Conservation (phyloP, 37 sponge, comb jelly and placozoan genomes). For the Mnemiopsis leidyi region DNA sequence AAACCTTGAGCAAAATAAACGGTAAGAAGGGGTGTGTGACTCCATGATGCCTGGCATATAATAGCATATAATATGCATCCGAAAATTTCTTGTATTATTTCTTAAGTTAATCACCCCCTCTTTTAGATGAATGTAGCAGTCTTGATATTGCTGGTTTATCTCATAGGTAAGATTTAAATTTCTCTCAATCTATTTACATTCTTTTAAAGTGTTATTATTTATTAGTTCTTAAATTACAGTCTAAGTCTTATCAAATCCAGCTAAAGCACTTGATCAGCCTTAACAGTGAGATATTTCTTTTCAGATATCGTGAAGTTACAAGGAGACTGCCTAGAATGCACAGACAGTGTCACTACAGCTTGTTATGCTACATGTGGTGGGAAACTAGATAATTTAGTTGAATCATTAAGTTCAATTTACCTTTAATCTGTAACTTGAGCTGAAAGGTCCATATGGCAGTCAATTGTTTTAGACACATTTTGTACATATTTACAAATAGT, state of each 20-base stretch:
- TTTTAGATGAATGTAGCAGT: conserved; percentile 31
- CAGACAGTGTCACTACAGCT: not conserved
- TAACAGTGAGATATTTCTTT: too few species aligned
- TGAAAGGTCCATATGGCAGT: too few species aligned
- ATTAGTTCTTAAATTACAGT: not conserved
- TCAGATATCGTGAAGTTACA: not conserved
- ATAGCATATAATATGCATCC: too few species aligned
- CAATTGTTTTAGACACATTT: too few species aligned
- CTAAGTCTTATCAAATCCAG: not conserved
- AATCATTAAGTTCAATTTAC: too few species aligned
- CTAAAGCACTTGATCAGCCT: not conserved
- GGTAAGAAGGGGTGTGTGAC: too few species aligned
- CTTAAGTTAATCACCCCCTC: too few species aligned
- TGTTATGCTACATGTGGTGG: not conserved
- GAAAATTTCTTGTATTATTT: too few species aligned
- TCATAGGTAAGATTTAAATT: not conserved
- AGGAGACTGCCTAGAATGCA: not conserved
- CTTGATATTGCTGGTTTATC: not conserved
- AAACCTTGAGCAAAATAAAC: too few species aligned
- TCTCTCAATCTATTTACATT: not conserved
- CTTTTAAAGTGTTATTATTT: not conserved
- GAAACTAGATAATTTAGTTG: too few species aligned
- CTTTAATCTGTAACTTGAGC: not conserved
- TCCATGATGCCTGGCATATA: too few species aligned
- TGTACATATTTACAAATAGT: too few species aligned